A percentile compares a stretch with the other conserved stretches of the same genome.
phyloP scores from a whole-genome alignment of 2,888 invertebrate species.

The Aphrophora alni region DNA sequence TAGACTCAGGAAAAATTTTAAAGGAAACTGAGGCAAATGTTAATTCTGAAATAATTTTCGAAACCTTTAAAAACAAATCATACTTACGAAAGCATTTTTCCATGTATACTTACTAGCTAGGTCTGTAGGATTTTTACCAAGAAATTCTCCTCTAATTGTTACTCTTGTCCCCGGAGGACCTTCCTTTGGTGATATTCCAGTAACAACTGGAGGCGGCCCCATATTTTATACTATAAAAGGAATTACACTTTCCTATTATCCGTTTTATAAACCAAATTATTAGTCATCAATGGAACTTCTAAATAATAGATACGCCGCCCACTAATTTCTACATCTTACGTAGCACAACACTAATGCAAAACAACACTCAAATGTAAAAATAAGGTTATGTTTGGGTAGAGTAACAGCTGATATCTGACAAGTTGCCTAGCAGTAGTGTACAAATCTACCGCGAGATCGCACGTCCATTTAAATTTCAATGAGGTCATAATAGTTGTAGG shows the following conservation, averaged over 20 bases:
- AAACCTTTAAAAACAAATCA: too few species aligned
- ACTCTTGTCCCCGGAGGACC: constrained; percentile 96
- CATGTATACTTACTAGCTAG: constrained; percentile 80
- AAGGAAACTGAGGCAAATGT: too few species aligned
- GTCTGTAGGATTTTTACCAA: constrained; percentile 86
- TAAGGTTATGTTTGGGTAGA: neutral
- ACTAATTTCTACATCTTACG: too few species aligned
- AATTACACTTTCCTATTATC: too few species aligned
- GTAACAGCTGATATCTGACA: neutral
- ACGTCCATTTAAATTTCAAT: neutral
- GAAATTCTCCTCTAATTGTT: constrained; percentile 93
- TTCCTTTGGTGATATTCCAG: constrained; percentile 98
- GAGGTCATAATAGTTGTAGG: neutral
- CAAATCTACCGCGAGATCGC: neutral
- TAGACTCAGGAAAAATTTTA: too few species aligned
- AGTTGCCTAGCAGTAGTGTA: neutral
- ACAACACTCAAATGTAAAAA: neutral
- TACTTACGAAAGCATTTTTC: too few species aligned
- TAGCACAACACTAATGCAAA: too few species aligned
- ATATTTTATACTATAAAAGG: constrained; percentile 44
- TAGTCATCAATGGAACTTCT: too few species aligned
- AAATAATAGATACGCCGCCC: too few species aligned
- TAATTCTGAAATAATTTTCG: too few species aligned
- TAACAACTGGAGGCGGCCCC: constrained; percentile 74
- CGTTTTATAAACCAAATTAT: too few species aligned